A percentile compares a stretch with the other conserved stretches of the same genome.
Conservation (phyloP, 2,797 vertebrate species). For the Chelonia mydas region DNA sequence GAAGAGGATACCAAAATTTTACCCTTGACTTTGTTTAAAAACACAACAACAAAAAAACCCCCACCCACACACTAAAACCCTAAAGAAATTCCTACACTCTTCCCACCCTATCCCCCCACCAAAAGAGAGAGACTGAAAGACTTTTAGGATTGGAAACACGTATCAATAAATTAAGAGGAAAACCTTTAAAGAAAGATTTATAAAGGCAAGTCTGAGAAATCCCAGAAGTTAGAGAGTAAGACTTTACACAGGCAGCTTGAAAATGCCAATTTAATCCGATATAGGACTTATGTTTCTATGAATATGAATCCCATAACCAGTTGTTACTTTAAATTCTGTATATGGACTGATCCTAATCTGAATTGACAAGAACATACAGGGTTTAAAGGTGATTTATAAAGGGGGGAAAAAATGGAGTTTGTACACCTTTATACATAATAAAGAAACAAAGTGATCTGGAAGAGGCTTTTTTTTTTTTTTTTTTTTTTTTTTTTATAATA, state of each 20-base stretch:
- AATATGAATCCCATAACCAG: slow-evolving; percentile 37
- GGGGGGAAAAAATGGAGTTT: neutral
- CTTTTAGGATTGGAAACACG: neutral
- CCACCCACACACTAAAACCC: neutral
- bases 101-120: neutral
- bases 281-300: neutral
- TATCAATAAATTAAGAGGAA: neutral
- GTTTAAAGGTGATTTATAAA: slow-evolving; percentile 45
- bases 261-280: neutral
- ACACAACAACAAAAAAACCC: too few species aligned
- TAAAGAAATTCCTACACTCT: neutral
- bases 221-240: neutral
- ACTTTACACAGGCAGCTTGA: neutral
- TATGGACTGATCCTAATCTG: slow-evolving; percentile 48
- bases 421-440: too few species aligned
- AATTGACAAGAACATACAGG: slow-evolving; percentile 36
- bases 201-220: slow-evolving; percentile 29
- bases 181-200: neutral
- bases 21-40: neutral
- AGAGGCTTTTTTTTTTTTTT: slow-evolving; percentile 1
- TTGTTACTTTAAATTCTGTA: slow-evolving; percentile 46
- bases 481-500: neutral
- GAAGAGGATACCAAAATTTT: neutral
- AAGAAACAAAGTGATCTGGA: too few species aligned
- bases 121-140: neutral